Base-by-base conservation (phyloP, 2,797 vertebrate genomes). In the Acomys russatus region DNA sequence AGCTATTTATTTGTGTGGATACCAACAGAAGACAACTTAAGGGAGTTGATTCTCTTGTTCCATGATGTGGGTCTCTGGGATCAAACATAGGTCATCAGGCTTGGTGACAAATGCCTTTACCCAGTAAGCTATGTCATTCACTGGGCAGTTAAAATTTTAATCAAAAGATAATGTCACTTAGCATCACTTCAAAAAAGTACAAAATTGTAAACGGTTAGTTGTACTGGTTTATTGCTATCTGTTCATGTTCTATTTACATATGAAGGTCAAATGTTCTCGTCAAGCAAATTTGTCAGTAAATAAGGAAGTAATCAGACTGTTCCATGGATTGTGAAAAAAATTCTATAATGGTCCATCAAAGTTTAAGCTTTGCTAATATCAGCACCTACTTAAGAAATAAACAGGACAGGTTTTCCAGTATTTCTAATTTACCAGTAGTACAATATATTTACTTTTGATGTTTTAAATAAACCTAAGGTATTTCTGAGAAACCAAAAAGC, bases 371-470 rank as follows among this genome's bases (percentile, higher is more conserved):
- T 96, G 95, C 79, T 96, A 93, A 84, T 71, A 92, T 15, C 8
- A 90, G 15, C 64, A 91, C 51, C 54, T 96, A 92, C 35, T 78
- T 22, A 94, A 90, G 22, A 96, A 28, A 94, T 89, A 91, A 93
- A 94, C 2, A 74, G 74, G 97, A 82, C 22, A 86, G 1, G 8
- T 38, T 59, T 66, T 85, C 64, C 94, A 82, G 70, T 59, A 89
- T 22, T 86, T 90, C 35, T 74, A 91, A 93, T 30, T 38, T 96
- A 89, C 44, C 94, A 84, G 89, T 92, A 87, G 61, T 91, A 3
- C 84, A 79, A 51, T 74, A 82, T 82, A 93, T 30, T 95, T 94
- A 94, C 51, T 95, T 97, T 63, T 83, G 30, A 97, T 86, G 22
- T 56, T 90, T 94, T 94, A 84, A 95, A 20, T 76, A 97, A 96